Percentiles rank a stretch among this genome's conserved stretches.
Evolutionary conservation across 1,140 invertebrate species (phyloP).

Genomic region (Orchesella cincta): DNA sequence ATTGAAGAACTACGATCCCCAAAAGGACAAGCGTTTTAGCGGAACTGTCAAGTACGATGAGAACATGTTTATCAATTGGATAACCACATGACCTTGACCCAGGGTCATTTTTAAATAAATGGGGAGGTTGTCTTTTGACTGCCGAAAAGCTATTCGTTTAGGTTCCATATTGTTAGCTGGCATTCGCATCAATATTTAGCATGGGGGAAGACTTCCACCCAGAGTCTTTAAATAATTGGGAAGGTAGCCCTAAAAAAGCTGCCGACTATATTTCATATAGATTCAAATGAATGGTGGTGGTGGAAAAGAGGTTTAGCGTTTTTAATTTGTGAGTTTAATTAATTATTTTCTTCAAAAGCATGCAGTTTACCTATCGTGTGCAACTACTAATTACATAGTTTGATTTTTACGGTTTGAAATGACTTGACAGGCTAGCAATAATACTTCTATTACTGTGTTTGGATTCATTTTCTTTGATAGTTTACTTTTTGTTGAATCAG

Average conservation of each 20-base stretch:
- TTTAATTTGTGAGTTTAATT: neutral
- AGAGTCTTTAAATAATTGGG: too few species aligned
- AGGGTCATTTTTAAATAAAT: conserved; percentile 24
- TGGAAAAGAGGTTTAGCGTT: neutral
- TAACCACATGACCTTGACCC: conserved; percentile 7
- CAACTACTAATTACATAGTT: too few species aligned
- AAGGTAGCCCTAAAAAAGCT: too few species aligned
- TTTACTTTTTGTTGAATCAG: neutral
- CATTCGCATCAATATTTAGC: too few species aligned
- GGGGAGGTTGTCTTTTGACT: conserved; percentile 15
- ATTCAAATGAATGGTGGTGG: neutral
- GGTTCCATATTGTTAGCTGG: too few species aligned
- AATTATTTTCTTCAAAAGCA: too few species aligned
- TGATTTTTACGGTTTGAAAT: too few species aligned
- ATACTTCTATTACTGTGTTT: neutral
- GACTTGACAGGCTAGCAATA: too few species aligned
- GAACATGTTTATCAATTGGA: neutral
- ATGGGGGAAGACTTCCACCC: too few species aligned
- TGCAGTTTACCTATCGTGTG: too few species aligned
- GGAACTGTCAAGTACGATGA: conserved; percentile 96
- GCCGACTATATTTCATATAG: conserved; percentile 9
- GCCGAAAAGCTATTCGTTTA: too few species aligned
- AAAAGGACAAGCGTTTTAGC: conserved; percentile 99
- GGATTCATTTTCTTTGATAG: neutral
- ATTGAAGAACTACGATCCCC: conserved; percentile 99